Evolutionary conservation across 2,888 invertebrate species (phyloP).

Genomic region (Caprella mutica): DNA sequence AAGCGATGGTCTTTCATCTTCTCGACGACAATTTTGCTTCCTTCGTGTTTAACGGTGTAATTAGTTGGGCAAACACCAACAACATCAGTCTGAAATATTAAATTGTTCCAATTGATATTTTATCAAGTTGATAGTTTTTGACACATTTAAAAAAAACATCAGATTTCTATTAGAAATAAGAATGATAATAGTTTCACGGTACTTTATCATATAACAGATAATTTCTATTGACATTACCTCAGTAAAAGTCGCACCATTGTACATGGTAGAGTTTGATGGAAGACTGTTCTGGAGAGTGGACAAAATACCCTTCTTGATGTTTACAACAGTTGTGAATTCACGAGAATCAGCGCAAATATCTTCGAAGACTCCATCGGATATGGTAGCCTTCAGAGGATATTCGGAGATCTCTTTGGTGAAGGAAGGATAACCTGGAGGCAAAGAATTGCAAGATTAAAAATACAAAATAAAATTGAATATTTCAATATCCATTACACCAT

Average conservation of each 20-base stretch:
- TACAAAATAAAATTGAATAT: too few species aligned
- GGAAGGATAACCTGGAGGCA: neutral
- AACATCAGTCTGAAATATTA: conserved; percentile 5
- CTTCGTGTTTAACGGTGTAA: neutral
- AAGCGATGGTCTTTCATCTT: conserved; percentile 7
- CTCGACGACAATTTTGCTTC: neutral
- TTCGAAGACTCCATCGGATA: conserved; percentile 22
- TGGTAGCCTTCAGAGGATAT: conserved; percentile 18
- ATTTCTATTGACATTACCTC: too few species aligned
- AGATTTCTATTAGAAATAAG: too few species aligned
- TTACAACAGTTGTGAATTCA: conserved; percentile 43
- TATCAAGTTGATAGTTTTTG: too few species aligned
- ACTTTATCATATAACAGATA: too few species aligned
- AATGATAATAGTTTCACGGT: too few species aligned
- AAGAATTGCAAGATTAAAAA: too few species aligned
- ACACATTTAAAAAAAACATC: too few species aligned
- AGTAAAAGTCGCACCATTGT: conserved; percentile 9
- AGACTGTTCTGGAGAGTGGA: conserved; percentile 45
- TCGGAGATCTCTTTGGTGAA: conserved; percentile 7
- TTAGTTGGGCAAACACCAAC: conserved; percentile 11
- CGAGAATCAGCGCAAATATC: conserved; percentile 18
- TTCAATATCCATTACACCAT: too few species aligned
- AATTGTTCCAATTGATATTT: neutral
- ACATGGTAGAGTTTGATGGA: conserved; percentile 17
- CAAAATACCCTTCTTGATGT: conserved; percentile 46